Base-by-base conservation (phyloP, 2,797 vertebrate species). In the Sitta carolinensis region DNA sequence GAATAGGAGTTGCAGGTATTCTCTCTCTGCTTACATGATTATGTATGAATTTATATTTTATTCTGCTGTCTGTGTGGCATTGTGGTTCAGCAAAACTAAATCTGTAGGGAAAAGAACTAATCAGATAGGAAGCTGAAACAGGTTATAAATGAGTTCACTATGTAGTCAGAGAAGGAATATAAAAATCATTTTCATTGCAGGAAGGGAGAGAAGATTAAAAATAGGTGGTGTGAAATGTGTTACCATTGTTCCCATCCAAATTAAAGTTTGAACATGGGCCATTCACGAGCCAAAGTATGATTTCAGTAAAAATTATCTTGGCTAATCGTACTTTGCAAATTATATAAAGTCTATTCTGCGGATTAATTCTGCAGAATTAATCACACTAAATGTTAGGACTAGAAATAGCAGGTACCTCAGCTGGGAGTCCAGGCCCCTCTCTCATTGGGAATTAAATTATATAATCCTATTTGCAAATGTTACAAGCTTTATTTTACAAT, bases 161-260 rank as follows among this genome's bases (percentile, higher is more conserved):
- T 79, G 59, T 58, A 91, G 77, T 83, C 89, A 84, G 69, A 90
- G 67, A 90, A 90, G 76, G 87, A 92, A 95, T 91, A 89, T 22
- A 94, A 93, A 95, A 97, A 88, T 75, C 72, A 72, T 89, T 93
- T 93, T 95, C 87, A 52, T 78, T 83, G 84, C 55, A 2, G 55
- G 90, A 92, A 92, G 66, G 82, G 42, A 89, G 75, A 93, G 73
- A 94, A 96, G 83, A 95, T 96, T 93, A 95, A 91, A 95, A 95
- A 90, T 73, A 81, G 45, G 76, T 84, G 69, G 81, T 87, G 75
- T 83, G 89, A 91, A 93, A 93, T 59, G 73, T 85, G 48, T 78
- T 94, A 45, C 32, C 76, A 93, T 94, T 92, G 74, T 92, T 93
- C 36, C 1, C 52, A 51, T 93, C 90, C 73, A 91, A 84, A 95